These are phyloP conservation scores for Numenius phaeopus DNA, from an alignment of 2,797 vertebrate genomes.

Conservation along the genomic window DNA sequence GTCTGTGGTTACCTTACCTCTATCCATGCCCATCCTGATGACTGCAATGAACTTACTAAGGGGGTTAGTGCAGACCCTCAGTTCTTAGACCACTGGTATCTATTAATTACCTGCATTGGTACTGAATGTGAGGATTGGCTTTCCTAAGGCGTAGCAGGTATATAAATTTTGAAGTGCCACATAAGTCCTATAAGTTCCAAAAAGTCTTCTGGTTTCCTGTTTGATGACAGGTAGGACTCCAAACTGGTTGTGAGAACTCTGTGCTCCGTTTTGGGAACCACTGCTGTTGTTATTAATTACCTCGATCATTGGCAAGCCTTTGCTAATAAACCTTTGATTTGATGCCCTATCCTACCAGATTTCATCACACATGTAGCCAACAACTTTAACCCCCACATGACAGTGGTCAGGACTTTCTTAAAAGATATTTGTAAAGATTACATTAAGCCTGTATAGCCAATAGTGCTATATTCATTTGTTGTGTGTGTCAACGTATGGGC, in stretches of 20 bases:
- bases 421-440: neutral
- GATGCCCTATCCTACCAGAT: neutral
- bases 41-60: neutral
- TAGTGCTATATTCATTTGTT: neutral
- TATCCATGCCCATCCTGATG: neutral
- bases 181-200: neutral
- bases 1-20: neutral
- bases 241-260: neutral
- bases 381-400: neutral
- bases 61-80: neutral
- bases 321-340: neutral
- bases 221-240: neutral
- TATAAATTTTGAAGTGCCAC: neutral
- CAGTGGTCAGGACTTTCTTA: neutral
- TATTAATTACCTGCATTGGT: neutral
- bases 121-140: neutral
- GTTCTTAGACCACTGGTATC: neutral
- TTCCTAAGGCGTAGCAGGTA: neutral
- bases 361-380: neutral
- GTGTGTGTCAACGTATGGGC: neutral
- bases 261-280: neutral
- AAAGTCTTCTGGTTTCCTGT: neutral
- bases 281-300: neutral
- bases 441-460: neutral
- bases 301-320: neutral